Evolutionary conservation across 1,140 invertebrate genomes (phyloP).

Genomic region (Bursaphelenchus mucronatus): DNA sequence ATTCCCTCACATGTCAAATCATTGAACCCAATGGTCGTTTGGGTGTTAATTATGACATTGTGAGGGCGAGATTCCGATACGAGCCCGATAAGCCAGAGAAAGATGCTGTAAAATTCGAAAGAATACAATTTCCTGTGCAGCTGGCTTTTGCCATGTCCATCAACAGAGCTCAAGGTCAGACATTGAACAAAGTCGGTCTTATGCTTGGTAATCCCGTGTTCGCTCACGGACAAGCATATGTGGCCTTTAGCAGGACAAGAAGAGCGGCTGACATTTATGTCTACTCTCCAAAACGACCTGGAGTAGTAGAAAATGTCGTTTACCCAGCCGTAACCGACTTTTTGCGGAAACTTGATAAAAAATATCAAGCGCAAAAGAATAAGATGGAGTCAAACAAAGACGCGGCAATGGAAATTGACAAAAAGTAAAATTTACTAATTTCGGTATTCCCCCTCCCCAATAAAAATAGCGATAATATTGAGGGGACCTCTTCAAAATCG

Average conservation of each 20-base stretch:
- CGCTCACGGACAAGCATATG: conserved; percentile 63
- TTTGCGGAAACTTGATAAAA: no score
- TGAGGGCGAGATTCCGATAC: conserved; percentile 6
- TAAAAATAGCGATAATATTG: no score
- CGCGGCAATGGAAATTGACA: no score
- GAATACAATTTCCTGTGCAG: conserved; percentile 65
- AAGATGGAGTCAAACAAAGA: no score
- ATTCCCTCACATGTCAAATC: conserved; percentile 7
- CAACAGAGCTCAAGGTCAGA: conserved; percentile 67
- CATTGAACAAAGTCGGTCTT: conserved; percentile 59
- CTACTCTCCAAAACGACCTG: neutral
- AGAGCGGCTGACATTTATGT: neutral
- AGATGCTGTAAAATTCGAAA: conserved; percentile 14
- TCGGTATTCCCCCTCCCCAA: no score
- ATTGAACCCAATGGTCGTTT: neutral
- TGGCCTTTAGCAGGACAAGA: conserved; percentile 52
- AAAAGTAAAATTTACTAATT: no score
- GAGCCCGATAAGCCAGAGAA: conserved; percentile 18
- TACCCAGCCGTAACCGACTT: neutral
- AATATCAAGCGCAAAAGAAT: no score
- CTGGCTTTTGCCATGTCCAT: conserved; percentile 66
- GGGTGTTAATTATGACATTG: neutral
- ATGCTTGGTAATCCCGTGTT: conserved; percentile 61
- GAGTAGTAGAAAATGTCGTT: conserved; percentile 10
- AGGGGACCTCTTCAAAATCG: no score